Conservation (phyloP, 2,113 vertebrate genomes). For the Plecturocebus donacophilus region DNA sequence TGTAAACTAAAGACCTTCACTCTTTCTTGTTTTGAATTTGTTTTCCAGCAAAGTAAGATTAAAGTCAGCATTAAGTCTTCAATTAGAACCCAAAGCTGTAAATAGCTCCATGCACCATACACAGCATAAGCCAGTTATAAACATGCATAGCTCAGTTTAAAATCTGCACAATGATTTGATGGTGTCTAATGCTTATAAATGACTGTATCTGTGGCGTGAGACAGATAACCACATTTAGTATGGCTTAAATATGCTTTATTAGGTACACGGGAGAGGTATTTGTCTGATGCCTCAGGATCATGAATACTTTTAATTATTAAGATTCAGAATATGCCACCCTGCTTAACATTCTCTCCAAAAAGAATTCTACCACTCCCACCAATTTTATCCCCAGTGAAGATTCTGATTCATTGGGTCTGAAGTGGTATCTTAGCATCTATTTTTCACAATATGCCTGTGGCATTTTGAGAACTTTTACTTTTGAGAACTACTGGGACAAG, state of each 20-base stretch:
- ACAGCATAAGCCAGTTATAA: neutral
- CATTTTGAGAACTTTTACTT: constrained; percentile 27
- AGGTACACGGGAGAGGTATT: neutral
- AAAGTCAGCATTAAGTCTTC: neutral
- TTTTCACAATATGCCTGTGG: neutral
- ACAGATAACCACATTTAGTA: neutral
- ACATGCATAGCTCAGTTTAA: neutral
- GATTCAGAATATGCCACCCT: neutral
- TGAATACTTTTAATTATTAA: constrained; percentile 23
- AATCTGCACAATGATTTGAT: neutral
- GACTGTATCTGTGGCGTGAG: neutral
- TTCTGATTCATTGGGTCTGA: neutral
- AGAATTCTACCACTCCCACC: neutral
- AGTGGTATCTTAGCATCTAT: neutral
- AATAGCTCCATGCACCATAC: neutral
- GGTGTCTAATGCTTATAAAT: neutral
- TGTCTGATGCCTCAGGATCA: neutral
- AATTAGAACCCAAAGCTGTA: neutral
- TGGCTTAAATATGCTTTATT: constrained; percentile 20
- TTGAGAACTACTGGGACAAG: neutral
- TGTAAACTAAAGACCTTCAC: neutral
- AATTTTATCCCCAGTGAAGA: neutral
- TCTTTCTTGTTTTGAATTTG: neutral
- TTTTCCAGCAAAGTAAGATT: constrained; percentile 28
- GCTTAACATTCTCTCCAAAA: neutral